phyloP scores from a whole-genome alignment of 2,888 invertebrate species.

The Drosophila anomalipes region DNA sequence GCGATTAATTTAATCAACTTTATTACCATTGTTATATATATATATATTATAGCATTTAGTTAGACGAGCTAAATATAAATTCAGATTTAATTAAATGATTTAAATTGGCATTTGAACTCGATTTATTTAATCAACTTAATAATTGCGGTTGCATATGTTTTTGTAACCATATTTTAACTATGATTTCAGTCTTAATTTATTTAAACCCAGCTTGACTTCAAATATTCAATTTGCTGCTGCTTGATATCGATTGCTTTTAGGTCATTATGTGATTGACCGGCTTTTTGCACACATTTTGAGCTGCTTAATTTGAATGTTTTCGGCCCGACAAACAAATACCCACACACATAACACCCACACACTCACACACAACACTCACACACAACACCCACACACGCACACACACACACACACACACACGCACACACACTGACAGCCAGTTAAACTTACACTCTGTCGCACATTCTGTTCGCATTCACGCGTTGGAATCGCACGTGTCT shows the following conservation, averaged over 20 bases:
- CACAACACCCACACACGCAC: neutral
- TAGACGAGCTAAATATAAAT: neutral
- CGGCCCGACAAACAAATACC: neutral
- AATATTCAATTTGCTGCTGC: conserved; percentile 7
- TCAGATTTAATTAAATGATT: neutral
- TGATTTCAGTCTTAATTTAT: neutral
- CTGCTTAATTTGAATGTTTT: conserved; percentile 46
- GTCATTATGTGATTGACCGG: conserved; percentile 22
- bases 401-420: neutral
- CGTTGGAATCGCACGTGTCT: conserved; percentile 66
- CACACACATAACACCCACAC: neutral
- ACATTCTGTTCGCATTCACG: conserved; percentile 51
- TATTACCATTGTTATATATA: neutral
- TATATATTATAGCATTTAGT: neutral
- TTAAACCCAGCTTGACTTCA: neutral
- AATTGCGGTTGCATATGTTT: neutral
- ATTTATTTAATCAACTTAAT: neutral
- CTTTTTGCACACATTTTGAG: conserved; percentile 40
- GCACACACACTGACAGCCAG: conserved; percentile 1
- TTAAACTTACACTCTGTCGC: conserved; percentile 21
- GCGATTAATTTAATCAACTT: neutral
- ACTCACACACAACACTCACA: neutral
- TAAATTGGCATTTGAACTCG: neutral
- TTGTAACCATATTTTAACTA: neutral
- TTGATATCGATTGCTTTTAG: conserved; percentile 19